These are phyloP conservation scores for Dasyprocta punctata DNA, from an alignment of 2,113 vertebrate species.

Conservation along the genomic window DNA sequence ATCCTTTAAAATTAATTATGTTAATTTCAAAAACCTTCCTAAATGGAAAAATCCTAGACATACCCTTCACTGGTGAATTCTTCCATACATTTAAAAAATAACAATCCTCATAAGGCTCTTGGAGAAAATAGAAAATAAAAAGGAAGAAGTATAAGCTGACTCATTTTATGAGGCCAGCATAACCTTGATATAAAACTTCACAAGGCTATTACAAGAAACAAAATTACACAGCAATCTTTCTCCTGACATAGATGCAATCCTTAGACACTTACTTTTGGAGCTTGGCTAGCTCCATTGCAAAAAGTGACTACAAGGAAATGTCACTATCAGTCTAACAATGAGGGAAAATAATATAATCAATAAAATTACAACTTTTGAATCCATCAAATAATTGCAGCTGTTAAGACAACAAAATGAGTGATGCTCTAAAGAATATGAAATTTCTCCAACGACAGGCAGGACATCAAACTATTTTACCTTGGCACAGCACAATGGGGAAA, in stretches of 20 bases:
- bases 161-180: not conserved
- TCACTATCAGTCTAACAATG: not conserved
- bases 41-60: constrained; percentile 24
- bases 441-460: not conserved
- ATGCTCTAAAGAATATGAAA: constrained; percentile 26
- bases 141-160: not conserved
- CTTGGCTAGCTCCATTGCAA: not conserved
- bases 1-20: not conserved
- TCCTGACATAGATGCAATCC: not conserved
- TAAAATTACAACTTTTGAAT: not conserved
- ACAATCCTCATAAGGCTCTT: constrained; percentile 1
- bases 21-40: not conserved
- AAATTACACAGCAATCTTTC: not conserved
- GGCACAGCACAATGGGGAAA: not conserved
- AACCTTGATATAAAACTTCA: constrained; percentile 8
- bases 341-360: not conserved
- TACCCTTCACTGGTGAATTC: not conserved
- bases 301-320: not conserved
- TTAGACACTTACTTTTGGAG: not conserved
- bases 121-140: constrained; percentile 32
- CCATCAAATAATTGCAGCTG: not conserved
- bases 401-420: not conserved
- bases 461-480: not conserved
- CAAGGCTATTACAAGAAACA: constrained; percentile 25
- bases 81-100: not conserved